Base-by-base conservation (phyloP, 1,140 invertebrate genomes). In the Pteromalus puparum region DNA sequence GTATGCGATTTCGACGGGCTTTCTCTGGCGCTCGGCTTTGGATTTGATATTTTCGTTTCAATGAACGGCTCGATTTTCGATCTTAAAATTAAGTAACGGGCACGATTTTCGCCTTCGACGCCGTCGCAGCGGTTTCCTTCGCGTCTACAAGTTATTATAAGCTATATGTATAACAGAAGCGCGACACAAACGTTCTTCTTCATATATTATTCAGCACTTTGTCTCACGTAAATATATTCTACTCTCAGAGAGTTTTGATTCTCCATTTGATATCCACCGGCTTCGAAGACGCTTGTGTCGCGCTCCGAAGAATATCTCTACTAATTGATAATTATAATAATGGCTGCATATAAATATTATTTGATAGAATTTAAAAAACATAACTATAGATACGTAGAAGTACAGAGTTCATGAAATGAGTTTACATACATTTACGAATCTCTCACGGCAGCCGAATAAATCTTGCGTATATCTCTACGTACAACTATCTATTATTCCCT, bases 291-390 rank as follows among this genome's bases (percentile, higher is more conserved):
- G 42, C 46, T 48, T 6, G 24, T 48, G 42, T 26, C 73, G 73
- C 42, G 73, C 73, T 48, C n/a, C 13, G 2, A 30, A 68, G 18
- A 76, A 76, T 76, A 28, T 61, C 53, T 48, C 18, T 61, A 61
- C 48, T 34, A 12, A 13, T 76, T 76, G 65, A 82, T 76, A 26
- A 42, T 34, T 34, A 12, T 75, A 65, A 82, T 75, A 24, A 38
- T 77, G 7, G 61, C 61, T 21, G 26, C 30, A 70, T 70, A 70
- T 15, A 6, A 2, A 38, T 48, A 21, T 18, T 46, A 65, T 65
- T 61, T 53, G 34, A 76, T 81, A 85, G 26, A 85, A 81, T 85
- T 81, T 80, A 81, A 42, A 78, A 81, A 81, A 70, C 61, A 9
- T 81, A 76, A 81, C 48, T 46, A 30, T 48, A 13, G 21, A 79